Evolutionary conservation across 2,888 invertebrate genomes (phyloP), one percentile per base, ranked within the genome.

Genomic region (Drosophila limbata): DNA sequence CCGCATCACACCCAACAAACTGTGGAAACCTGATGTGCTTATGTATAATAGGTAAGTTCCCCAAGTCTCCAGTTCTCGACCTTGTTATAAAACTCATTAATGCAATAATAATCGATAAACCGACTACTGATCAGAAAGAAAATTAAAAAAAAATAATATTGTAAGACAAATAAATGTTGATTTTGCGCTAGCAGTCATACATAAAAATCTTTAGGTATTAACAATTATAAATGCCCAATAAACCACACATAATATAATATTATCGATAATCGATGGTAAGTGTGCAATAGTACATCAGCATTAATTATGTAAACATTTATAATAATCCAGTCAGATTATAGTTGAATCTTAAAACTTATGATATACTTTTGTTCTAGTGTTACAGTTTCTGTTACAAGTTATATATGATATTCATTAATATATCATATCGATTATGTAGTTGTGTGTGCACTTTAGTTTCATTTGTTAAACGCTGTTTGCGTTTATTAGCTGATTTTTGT

Each of bases 1-100:
- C 71, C 95, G 98, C 91, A 97, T 99, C 92, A 98, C 98, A 77
- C 97, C 98, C 56, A 96, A 96, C 93, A 96, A 97, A 92, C 95
- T 99, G 77, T 99, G 99, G 99, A 98, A 97, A 93, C 99, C 99
- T 77, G 99, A 99, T 94, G 97, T 99, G 90, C 96, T 99, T 81
- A 98, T 99, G 97, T 99, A 99, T 94, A 99, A 99, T 96, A 99
- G 99, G 98, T 98, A 94, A 94, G 92, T 77, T 47, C 17, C 17
- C 37, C 35, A 64, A 60, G 42, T 44, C 45, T 64, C 68, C 60
- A 60, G 17, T 53, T 56, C 8, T 25, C 15, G 57, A 17, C 21
- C 6, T 15, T 13, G 39, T 17, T 55, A 45, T 40, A 21, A 3
- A 25, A 28, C 19, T 37, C 50, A 68, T 55, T 62, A 78, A 75